phyloP scores from a whole-genome alignment of 2,113 vertebrate genomes.

The Hemicordylus capensis region DNA sequence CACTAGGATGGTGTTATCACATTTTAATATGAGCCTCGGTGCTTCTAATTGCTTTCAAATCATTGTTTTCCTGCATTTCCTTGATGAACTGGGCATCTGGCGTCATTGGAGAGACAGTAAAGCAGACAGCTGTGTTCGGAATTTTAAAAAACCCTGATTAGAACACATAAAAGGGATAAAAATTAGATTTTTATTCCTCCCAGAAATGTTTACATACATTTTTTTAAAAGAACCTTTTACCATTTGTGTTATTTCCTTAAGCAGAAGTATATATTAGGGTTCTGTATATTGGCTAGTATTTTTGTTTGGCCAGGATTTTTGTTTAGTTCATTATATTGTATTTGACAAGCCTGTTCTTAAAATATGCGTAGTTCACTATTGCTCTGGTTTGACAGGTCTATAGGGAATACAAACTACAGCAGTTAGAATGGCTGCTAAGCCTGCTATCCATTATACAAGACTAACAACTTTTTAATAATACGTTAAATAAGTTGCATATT shows the following conservation, averaged over 20 bases:
- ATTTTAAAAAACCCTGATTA: constrained; percentile 56
- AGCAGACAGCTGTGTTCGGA: constrained; percentile 78
- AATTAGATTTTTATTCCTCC: constrained; percentile 45
- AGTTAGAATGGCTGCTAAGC: neutral
- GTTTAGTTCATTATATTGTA: neutral
- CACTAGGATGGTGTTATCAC: constrained; percentile 74
- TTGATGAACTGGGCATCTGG: constrained; percentile 81
- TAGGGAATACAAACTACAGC: neutral
- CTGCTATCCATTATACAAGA: neutral
- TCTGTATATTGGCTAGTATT: neutral
- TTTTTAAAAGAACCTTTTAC: neutral
- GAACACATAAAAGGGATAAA: constrained; percentile 63
- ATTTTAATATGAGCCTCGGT: constrained; percentile 74
- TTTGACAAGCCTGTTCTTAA: neutral
- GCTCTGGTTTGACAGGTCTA: neutral
- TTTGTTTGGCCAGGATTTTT: neutral
- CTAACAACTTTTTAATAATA: too few relatives aligned
- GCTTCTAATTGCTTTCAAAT: constrained; percentile 77
- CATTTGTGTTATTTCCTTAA: constrained; percentile 1
- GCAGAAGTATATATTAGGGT: neutral
- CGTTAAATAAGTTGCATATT: too few relatives aligned
- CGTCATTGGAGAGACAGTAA: constrained; percentile 74
- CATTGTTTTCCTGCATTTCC: constrained; percentile 78
- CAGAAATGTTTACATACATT: constrained; percentile 24
- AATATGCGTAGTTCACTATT: neutral